Conservation (phyloP, 2,888 invertebrate genomes). For the Eilema sororculum region DNA sequence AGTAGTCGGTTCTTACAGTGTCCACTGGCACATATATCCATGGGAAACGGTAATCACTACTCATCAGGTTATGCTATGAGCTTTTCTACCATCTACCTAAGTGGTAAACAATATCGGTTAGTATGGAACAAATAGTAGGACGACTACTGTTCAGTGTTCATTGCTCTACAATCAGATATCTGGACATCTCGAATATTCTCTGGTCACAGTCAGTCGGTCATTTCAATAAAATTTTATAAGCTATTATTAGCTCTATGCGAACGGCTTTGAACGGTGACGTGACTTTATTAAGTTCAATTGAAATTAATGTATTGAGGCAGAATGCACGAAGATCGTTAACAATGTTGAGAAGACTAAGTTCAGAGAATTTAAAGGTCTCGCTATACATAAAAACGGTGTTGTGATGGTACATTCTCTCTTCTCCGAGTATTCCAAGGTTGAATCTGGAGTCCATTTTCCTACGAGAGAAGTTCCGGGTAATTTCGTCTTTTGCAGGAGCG, state of each 20-base stretch:
- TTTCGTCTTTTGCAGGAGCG: no score
- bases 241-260: slow-evolving; percentile 34
- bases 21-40: no score
- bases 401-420: background rate
- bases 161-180: background rate
- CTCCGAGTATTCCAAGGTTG: background rate
- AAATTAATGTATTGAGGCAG: slow-evolving; percentile 10
- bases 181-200: slow-evolving; percentile 29
- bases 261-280: background rate
- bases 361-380: background rate
- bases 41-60: no score
- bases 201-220: slow-evolving; percentile 48
- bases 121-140: background rate
- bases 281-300: slow-evolving; percentile 29
- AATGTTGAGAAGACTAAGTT: background rate
- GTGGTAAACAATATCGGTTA: no score
- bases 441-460: background rate
- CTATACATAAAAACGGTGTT: background rate
- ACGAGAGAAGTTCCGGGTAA: no score
- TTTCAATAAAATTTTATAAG: slow-evolving; percentile 43
- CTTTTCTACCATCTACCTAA: no score
- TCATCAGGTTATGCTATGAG: no score
- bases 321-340: background rate
- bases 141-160: background rate
- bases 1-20: no score